These are phyloP conservation scores for Heliothis virescens DNA, from an alignment of 1,140 invertebrate species.

Conservation along the genomic window DNA sequence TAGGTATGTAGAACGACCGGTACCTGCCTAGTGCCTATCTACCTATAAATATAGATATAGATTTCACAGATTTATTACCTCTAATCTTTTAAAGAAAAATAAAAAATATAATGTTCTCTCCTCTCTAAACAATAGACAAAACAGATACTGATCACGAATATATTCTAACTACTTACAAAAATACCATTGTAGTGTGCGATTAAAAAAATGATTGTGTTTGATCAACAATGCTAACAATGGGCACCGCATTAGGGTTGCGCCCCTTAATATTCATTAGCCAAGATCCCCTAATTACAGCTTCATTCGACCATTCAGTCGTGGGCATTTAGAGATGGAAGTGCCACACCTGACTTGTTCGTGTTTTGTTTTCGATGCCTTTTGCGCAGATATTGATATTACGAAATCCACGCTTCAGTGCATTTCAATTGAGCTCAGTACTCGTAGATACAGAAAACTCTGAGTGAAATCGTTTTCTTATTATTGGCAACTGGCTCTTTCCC, in stretches of 20 bases:
- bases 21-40: too few species aligned
- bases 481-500: slow-evolving; percentile 15
- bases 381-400: slow-evolving; percentile 76
- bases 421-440: slow-evolving; percentile 73
- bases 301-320: slow-evolving; percentile 66
- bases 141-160: slow-evolving; percentile 16
- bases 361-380: slow-evolving; percentile 76
- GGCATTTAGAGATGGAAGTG: slow-evolving; percentile 66
- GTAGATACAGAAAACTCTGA: slow-evolving; percentile 55
- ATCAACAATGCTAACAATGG: slow-evolving; percentile 75
- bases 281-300: slow-evolving; percentile 79
- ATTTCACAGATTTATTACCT: too few species aligned
- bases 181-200: slow-evolving; percentile 65
- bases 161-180: slow-evolving; percentile 32
- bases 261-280: slow-evolving; percentile 82
- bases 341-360: slow-evolving; percentile 78
- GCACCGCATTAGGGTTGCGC: slow-evolving; percentile 67
- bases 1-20: too few species aligned
- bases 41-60: too few species aligned
- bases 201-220: slow-evolving; percentile 75
- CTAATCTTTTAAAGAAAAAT: not conserved
- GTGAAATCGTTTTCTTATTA: slow-evolving; percentile 54
- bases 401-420: slow-evolving; percentile 65
- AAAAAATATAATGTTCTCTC: not conserved
- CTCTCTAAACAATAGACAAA: not conserved